Conservation (phyloP, 1,140 invertebrate genomes). For the Drosophila pectinifera region DNA sequence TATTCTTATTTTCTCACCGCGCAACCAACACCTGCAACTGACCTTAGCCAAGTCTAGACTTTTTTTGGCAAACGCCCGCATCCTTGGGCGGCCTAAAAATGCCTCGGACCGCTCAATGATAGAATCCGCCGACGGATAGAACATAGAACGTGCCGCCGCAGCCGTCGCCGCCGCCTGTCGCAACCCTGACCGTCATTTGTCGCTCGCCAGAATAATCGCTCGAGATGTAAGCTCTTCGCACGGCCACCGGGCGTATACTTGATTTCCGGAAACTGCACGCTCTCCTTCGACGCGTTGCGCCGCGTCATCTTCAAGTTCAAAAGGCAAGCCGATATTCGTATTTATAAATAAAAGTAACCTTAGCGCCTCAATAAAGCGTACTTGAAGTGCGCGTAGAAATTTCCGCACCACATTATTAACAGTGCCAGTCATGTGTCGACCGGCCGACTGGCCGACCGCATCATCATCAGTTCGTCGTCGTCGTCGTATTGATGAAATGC, state of each 20-base stretch:
- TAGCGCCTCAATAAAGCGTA: conserved; percentile 50
- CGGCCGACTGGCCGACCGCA: conserved; percentile 27
- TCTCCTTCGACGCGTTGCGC: conserved; percentile 41
- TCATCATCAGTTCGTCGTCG: conserved; percentile 39
- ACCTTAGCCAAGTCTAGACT: conserved; percentile 63
- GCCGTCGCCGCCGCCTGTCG: conserved; percentile 17
- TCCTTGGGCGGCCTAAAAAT: conserved; percentile 73
- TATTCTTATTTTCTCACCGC: conserved; percentile 10
- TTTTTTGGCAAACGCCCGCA: conserved; percentile 68
- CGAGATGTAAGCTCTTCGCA: conserved; percentile 53
- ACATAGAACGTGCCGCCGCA: conserved; percentile 70
- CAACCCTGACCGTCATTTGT: conserved; percentile 72
- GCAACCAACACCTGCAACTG: conserved; percentile 30
- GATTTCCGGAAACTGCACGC: conserved; percentile 68
- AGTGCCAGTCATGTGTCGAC: conserved; percentile 61
- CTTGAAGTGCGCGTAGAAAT: conserved; percentile 70
- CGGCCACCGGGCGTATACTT: conserved; percentile 59
- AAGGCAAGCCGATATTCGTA: conserved; percentile 44
- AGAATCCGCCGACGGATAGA: conserved; percentile 22
- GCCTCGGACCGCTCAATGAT: conserved; percentile 67
- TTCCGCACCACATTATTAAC: conserved; percentile 73
- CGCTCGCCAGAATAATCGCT: conserved; percentile 24
- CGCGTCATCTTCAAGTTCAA: conserved; percentile 72
- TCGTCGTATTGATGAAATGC: conserved; percentile 60
- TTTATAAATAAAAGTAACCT: conserved; percentile 66